These are phyloP conservation scores for Mugil cephalus DNA, from an alignment of 2,113 vertebrate species.

Conservation along the genomic window DNA sequence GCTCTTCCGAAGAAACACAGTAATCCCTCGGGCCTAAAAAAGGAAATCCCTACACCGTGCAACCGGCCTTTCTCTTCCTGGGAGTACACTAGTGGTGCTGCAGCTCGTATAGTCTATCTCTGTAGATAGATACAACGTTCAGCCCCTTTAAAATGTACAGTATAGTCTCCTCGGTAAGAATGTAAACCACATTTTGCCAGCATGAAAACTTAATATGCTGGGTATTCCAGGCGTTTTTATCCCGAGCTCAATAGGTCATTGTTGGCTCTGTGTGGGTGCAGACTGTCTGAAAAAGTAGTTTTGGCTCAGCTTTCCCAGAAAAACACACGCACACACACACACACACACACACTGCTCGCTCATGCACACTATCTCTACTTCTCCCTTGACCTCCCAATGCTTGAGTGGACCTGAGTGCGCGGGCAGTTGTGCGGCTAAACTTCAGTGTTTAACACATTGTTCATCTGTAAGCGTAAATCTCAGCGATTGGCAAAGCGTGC, in stretches of 20 bases:
- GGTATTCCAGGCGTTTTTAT: background rate
- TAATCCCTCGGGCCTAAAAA: slow-evolving; percentile 70
- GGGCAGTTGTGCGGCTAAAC: slow-evolving; percentile 41
- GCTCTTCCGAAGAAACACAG: slow-evolving; percentile 43
- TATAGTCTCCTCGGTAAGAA: background rate
- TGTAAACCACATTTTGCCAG: background rate
- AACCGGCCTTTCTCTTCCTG: slow-evolving; percentile 45
- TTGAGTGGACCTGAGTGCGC: slow-evolving; percentile 13
- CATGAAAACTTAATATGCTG: slow-evolving; percentile 12
- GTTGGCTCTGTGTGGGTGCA: slow-evolving; percentile 16
- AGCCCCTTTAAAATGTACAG: slow-evolving; percentile 27
- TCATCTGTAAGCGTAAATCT: slow-evolving; percentile 28
- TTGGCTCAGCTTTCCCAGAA: slow-evolving; percentile 25
- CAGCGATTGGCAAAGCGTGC: slow-evolving; percentile 28
- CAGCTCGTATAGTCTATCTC: slow-evolving; percentile 22
- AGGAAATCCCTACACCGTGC: slow-evolving; percentile 64
- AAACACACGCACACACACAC: too few species aligned
- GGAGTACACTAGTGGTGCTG: slow-evolving; percentile 12
- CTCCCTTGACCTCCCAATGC: slow-evolving; percentile 24
- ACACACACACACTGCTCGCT: slow-evolving; percentile 37
- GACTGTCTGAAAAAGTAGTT: slow-evolving; percentile 28
- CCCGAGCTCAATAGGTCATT: background rate
- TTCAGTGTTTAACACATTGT: slow-evolving; percentile 36
- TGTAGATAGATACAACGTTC: too few species aligned
- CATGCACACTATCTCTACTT: slow-evolving; percentile 23